These are phyloP conservation scores for Coremacera marginata DNA, from an alignment of 2,888 invertebrate genomes.

Conservation along the genomic window DNA sequence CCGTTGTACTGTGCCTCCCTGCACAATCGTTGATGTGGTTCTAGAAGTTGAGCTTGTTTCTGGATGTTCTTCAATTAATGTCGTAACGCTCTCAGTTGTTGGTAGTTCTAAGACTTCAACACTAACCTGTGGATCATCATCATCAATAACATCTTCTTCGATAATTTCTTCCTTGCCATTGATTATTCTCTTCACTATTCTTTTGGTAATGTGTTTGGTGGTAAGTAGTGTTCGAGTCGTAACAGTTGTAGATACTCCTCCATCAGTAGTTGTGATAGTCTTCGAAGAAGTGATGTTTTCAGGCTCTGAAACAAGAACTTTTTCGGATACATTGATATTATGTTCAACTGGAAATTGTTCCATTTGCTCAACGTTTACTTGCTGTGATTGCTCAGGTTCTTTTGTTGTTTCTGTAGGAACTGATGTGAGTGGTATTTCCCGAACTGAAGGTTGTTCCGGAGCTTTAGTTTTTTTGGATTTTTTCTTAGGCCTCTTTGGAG, in stretches of 20 bases:
- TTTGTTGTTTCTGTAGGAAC: not conserved
- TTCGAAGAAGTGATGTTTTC: not conserved
- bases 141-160: conserved; percentile 62
- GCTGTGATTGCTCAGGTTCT: not conserved
- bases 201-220: not conserved
- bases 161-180: conserved; percentile 38
- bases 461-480: not conserved
- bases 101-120: conserved; percentile 48
- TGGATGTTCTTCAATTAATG: conserved; percentile 3
- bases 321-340: not conserved
- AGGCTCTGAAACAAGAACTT: not conserved
- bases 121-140: conserved; percentile 53
- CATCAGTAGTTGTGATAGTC: not conserved
- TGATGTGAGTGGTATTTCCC: not conserved
- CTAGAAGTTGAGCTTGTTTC: conserved; percentile 41
- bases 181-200: conserved; percentile 53
- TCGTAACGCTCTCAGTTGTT: not conserved
- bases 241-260: not conserved
- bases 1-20: conserved; percentile 68
- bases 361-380: too few species aligned
- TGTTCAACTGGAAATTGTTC: too few species aligned
- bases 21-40: conserved; percentile 52
- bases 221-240: not conserved
- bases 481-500: conserved; percentile 33
- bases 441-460: conserved; percentile 8